Evolutionary conservation across 2,888 invertebrate species (phyloP).

Genomic region (Laothoe populi): DNA sequence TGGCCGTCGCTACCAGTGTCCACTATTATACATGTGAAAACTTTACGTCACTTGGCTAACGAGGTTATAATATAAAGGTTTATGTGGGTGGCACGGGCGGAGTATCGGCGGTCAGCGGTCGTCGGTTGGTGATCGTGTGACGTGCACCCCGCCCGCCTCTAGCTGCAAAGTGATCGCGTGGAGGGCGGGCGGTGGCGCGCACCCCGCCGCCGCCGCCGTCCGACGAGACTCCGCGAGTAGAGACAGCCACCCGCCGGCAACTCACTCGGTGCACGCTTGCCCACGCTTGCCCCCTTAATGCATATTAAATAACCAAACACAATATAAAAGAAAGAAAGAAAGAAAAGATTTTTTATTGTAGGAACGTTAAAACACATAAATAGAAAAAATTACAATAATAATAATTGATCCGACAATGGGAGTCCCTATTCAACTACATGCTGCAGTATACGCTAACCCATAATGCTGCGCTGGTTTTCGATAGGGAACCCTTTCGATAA

Average conservation of each 20-base stretch:
- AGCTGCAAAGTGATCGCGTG: conserved; percentile 78
- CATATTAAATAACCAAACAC: conserved; percentile 11
- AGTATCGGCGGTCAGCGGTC: conserved; percentile 25
- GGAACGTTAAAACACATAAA: no score
- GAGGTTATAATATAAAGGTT: conserved; percentile 68
- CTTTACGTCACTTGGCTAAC: conserved; percentile 75
- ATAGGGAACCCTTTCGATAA: no score
- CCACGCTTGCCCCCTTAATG: no score
- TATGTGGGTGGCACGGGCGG: conserved; percentile 50
- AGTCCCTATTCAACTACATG: no score
- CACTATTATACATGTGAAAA: conserved; percentile 57
- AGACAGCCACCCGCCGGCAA: conserved; percentile 44
- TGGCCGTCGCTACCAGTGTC: conserved; percentile 39
- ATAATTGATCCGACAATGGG: no score
- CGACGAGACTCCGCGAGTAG: conserved; percentile 52
- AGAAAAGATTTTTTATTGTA: no score
- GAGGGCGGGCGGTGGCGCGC: conserved; percentile 74
- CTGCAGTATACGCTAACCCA: no score
- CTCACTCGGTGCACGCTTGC: conserved; percentile 53
- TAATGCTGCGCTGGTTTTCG: no score
- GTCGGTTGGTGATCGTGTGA: conserved; percentile 41
- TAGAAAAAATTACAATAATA: no score
- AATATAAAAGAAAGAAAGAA: no score
- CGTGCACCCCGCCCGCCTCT: conserved; percentile 72
- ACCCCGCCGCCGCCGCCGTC: conserved; percentile 73